Evolutionary conservation across 2,797 vertebrate genomes (phyloP), one percentile per base, ranked within the genome.

Genomic region (Phataginus tricuspis): DNA sequence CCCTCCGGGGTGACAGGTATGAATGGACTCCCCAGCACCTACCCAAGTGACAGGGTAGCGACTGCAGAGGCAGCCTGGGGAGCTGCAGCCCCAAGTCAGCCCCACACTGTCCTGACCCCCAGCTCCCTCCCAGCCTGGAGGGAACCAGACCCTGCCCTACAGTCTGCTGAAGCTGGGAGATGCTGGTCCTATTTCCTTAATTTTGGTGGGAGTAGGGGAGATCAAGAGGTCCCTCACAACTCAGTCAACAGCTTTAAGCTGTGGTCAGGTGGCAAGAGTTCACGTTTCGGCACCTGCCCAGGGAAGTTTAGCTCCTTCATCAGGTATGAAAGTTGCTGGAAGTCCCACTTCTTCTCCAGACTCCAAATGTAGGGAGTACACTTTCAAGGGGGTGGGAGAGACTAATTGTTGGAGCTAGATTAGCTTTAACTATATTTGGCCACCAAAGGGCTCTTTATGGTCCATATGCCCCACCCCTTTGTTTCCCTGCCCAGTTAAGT

Each of bases 121-220:
- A 31, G 84, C 31, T 45, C 29, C 31, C 57, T 39, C 42, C 45
- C 39, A 34, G 14, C 49, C 39, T 45, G 77, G 23, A 57, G 12
- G 29, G 49, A 77, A 10, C 14, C 75, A n/a, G 63, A 49, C 14
- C 31, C 25, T 23, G 37, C 16, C 27, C 13, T 34, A 15, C 49
- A 12, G 59, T 11, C 51, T 75, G 29, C 25, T 7, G 66, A 61
- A 61, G 18, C n/a, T 21, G 18, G 51, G 21, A 19, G 8, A 4
- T 0, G 2, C 59, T 34, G 7, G n/a, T 31, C 15, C 75, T 34
- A 14, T 39, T 82, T 37, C 64, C 55, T 39, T 69, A 63, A 18
- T 16, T 29, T 74, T 34, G 42, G 12, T 3, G 6, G 1, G 11
- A 9, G 7, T 4, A 8, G 4, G 8, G 2, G 15, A 3, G 8